Conservation (phyloP, 2,888 invertebrate genomes). For the Chrysodeixis includens region DNA sequence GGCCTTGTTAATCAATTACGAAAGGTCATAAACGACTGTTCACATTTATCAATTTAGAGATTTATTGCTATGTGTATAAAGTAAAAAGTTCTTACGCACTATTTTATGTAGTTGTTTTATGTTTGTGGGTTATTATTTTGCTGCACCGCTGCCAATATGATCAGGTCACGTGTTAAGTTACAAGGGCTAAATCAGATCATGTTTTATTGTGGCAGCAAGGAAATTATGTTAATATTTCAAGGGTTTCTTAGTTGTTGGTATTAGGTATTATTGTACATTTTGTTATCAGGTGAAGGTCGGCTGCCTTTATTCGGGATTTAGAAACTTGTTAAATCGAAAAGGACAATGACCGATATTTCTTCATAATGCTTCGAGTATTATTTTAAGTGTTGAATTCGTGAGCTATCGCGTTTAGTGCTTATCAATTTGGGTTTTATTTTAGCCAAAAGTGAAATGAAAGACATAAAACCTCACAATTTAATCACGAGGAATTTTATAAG, state of each 20-base stretch:
- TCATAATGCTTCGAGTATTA: slow-evolving; percentile 12
- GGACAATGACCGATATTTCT: slow-evolving; percentile 35
- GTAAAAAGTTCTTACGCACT: slow-evolving; percentile 11
- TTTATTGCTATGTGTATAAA: slow-evolving; percentile 48
- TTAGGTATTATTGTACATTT: slow-evolving; percentile 21
- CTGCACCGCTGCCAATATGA: slow-evolving; percentile 67
- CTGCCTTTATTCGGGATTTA: slow-evolving; percentile 17
- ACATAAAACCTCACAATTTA: slow-evolving; percentile 55
- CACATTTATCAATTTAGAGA: slow-evolving; percentile 44
- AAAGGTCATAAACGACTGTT: slow-evolving; percentile 51
- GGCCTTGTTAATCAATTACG: slow-evolving; percentile 29
- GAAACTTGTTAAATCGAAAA: slow-evolving; percentile 25
- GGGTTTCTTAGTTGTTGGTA: slow-evolving; percentile 28
- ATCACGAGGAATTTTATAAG: slow-evolving; percentile 54
- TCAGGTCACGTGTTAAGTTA: slow-evolving; percentile 77
- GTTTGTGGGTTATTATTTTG: slow-evolving; percentile 46
- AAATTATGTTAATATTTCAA: slow-evolving; percentile 61
- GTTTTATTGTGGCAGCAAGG: slow-evolving; percentile 63
- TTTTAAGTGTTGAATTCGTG: slow-evolving; percentile 17
- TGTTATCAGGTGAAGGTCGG: slow-evolving; percentile 48
- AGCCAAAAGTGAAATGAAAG: slow-evolving; percentile 38
- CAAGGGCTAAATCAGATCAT: slow-evolving; percentile 73
- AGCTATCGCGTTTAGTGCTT: slow-evolving; percentile 37
- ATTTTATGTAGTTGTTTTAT: not conserved
- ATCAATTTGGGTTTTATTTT: slow-evolving; percentile 37